phyloP scores from a whole-genome alignment of 1,140 invertebrate species.

The Pseudoatta argentina region DNA sequence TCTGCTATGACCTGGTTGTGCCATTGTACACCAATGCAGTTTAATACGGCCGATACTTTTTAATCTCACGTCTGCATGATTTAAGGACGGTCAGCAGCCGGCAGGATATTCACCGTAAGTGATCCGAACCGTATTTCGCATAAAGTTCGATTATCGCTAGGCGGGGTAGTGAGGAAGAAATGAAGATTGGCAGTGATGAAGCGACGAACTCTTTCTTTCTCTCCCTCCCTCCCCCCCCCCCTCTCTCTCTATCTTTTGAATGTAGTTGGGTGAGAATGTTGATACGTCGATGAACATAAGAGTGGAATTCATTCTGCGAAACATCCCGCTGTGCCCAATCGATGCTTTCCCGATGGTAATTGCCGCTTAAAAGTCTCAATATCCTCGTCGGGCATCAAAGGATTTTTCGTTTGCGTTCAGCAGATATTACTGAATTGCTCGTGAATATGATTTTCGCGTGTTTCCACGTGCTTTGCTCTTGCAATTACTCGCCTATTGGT shows the following conservation, averaged over 20 bases:
- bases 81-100: constrained; percentile 8
- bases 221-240: background rate
- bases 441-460: constrained; percentile 20
- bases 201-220: background rate
- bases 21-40: background rate
- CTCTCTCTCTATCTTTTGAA: no score
- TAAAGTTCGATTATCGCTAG: constrained; percentile 26
- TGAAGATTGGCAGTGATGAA: background rate
- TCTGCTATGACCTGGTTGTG: background rate
- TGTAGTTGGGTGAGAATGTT: constrained; percentile 25
- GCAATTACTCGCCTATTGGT: constrained; percentile 18
- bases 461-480: constrained; percentile 16
- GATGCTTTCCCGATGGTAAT: constrained; percentile 21
- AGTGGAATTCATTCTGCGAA: constrained; percentile 2
- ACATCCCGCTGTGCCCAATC: background rate
- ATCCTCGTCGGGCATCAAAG: constrained; percentile 41
- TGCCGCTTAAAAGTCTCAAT: constrained; percentile 52
- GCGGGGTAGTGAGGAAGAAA: no score
- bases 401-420: constrained; percentile 35
- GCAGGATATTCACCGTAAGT: constrained; percentile 16
- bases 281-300: constrained; percentile 23
- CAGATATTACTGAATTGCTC: constrained; percentile 45
- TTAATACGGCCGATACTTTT: constrained; percentile 50
- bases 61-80: constrained; percentile 32
- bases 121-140: constrained; percentile 26